A percentile compares a stretch with the other conserved stretches of the same genome.
Conservation (phyloP, 1,140 invertebrate species). For the Eumeta japonica region DNA sequence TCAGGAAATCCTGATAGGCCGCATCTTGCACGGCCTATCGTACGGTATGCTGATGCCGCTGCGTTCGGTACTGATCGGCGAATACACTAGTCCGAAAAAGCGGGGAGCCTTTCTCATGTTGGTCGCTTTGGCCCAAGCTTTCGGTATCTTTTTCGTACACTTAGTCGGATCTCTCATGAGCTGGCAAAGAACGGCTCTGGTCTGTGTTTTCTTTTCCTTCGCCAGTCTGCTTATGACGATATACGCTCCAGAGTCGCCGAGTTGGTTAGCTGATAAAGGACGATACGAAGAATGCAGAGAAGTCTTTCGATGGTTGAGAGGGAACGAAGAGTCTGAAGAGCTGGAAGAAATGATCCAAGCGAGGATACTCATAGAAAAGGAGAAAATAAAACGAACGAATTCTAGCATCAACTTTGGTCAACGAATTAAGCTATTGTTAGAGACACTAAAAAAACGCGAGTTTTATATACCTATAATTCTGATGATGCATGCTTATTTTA, state of each 20-base stretch:
- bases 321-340: slow-evolving; percentile 34
- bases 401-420: slow-evolving; percentile 10
- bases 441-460: slow-evolving; percentile 24
- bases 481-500: slow-evolving; percentile 27
- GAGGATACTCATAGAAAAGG: slow-evolving; percentile 17
- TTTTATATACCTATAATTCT: slow-evolving; percentile 39
- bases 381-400: slow-evolving; percentile 8
- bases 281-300: slow-evolving; percentile 42
- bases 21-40: slow-evolving; percentile 29
- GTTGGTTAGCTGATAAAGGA: slow-evolving; percentile 61
- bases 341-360: slow-evolving; percentile 34
- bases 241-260: slow-evolving; percentile 68
- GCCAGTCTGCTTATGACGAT: slow-evolving; percentile 43
- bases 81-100: slow-evolving; percentile 50
- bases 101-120: slow-evolving; percentile 57
- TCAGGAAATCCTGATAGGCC: slow-evolving; percentile 23
- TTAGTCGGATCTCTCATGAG: slow-evolving; percentile 56
- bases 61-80: slow-evolving; percentile 33
- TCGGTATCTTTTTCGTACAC: slow-evolving; percentile 58
- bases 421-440: slow-evolving; percentile 5
- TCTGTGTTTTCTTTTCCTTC: slow-evolving; percentile 49
- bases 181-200: slow-evolving; percentile 56
- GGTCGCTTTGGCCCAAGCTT: slow-evolving; percentile 46
- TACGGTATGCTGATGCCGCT: slow-evolving; percentile 27
- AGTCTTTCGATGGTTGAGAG: slow-evolving; percentile 52